phyloP scores from a whole-genome alignment of 2,113 vertebrate genomes.

The Phocoena sinus region DNA sequence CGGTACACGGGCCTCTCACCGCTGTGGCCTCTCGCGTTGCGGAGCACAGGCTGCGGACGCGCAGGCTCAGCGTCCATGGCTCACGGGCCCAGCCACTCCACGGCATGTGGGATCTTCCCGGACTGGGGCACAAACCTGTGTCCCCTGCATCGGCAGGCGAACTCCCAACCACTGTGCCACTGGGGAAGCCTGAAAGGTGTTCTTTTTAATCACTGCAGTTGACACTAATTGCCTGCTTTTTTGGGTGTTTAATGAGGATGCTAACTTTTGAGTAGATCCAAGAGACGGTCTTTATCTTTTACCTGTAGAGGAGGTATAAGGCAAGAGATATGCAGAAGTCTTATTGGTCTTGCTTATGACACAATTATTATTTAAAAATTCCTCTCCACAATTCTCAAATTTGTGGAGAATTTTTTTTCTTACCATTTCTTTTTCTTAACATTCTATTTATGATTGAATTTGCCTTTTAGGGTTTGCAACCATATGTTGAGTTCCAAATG shows the following conservation, averaged over 20 bases:
- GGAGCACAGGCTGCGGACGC: too few species aligned
- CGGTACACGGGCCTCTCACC: too few species aligned
- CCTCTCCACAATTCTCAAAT: neutral
- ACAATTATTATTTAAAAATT: neutral
- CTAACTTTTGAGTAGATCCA: neutral
- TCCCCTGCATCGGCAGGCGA: too few species aligned
- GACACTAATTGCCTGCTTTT: neutral
- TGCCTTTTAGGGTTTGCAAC: neutral
- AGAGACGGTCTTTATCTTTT: neutral
- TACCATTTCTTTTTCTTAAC: neutral
- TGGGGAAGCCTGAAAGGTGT: neutral
- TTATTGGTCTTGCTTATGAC: neutral
- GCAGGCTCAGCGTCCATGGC: too few species aligned
- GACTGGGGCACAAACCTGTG: too few species aligned
- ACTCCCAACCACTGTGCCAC: too few species aligned
- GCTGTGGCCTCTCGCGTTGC: too few species aligned
- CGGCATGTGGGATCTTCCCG: too few species aligned
- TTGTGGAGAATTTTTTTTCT: neutral
- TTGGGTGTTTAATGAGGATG: neutral
- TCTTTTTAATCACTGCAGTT: neutral
- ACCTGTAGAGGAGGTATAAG: neutral
- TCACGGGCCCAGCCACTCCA: too few species aligned
- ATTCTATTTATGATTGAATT: constrained; percentile 14
- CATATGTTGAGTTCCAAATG: neutral
- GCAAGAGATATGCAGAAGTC: neutral